phyloP scores from a whole-genome alignment of 2,888 invertebrate genomes.

The Pinctada fucata region DNA sequence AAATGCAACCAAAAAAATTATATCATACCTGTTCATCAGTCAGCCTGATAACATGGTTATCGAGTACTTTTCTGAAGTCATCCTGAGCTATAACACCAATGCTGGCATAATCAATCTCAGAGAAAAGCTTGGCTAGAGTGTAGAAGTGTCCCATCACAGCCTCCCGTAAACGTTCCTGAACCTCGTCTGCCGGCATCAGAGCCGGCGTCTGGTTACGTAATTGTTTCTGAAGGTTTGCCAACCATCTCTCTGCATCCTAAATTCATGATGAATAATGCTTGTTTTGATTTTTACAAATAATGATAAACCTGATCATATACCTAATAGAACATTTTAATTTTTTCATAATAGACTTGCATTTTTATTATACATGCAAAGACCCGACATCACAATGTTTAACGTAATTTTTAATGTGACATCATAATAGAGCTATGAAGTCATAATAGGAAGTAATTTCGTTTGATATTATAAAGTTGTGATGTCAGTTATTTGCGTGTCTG shows the following conservation, averaged over 20 bases:
- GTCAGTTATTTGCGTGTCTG: no score
- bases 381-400: no score
- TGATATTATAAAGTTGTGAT: no score
- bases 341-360: no score
- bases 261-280: slow-evolving; percentile 1
- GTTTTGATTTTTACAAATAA: neutral
- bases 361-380: no score
- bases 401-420: no score
- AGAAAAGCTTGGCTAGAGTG: slow-evolving; percentile 63
- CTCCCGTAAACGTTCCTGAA: slow-evolving; percentile 67
- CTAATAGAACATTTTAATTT: neutral
- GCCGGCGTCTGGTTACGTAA: slow-evolving; percentile 51
- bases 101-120: slow-evolving; percentile 71
- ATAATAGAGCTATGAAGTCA: no score
- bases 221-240: slow-evolving; percentile 57
- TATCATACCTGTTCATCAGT: slow-evolving; percentile 70
- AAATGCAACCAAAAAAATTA: neutral
- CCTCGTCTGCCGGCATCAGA: slow-evolving; percentile 60
- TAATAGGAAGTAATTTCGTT: no score
- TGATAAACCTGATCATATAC: no score
- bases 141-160: slow-evolving; percentile 64
- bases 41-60: slow-evolving; percentile 63
- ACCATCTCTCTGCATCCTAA: slow-evolving; percentile 65
- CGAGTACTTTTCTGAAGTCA: slow-evolving; percentile 62
- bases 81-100: slow-evolving; percentile 70